Evolutionary conservation across 2,797 vertebrate species (phyloP).

Genomic region (Cygnus olor): DNA sequence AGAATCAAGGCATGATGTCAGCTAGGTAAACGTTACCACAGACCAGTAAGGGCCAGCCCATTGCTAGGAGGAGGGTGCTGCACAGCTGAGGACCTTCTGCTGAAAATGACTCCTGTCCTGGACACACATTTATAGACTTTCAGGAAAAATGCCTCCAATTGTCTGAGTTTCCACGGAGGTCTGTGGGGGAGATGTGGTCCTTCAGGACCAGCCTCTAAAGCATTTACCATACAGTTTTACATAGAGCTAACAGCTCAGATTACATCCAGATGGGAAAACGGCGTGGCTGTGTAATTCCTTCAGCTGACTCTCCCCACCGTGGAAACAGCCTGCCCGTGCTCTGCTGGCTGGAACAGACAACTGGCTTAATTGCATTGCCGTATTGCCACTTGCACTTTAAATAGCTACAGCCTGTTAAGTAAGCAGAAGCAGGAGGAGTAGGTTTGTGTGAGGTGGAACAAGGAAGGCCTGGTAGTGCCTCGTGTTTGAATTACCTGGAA

Average conservation of each 20-base stretch:
- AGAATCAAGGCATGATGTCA: background rate
- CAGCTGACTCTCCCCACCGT: background rate
- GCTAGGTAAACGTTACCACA: background rate
- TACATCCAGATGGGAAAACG: conserved; percentile 13
- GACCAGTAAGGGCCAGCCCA: background rate
- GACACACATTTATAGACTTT: background rate
- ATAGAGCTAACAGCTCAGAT: background rate
- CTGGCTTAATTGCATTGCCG: background rate
- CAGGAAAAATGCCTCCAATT: conserved; percentile 4
- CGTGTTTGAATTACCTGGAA: background rate
- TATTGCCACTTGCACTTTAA: background rate
- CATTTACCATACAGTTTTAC: background rate
- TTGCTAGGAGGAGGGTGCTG: background rate
- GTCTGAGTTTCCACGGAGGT: background rate
- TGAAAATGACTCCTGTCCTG: background rate
- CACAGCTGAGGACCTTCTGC: background rate
- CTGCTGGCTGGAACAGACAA: background rate
- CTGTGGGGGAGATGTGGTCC: background rate
- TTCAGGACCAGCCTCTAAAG: conserved; percentile 10
- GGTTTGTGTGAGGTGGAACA: background rate
- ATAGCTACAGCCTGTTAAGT: background rate
- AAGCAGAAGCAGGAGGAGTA: background rate
- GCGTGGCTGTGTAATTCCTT: background rate
- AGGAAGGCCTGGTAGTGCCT: background rate
- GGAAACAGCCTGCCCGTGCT: background rate